Conservation (phyloP, 2,797 vertebrate species). For the Apogon hyalosoma region DNA sequence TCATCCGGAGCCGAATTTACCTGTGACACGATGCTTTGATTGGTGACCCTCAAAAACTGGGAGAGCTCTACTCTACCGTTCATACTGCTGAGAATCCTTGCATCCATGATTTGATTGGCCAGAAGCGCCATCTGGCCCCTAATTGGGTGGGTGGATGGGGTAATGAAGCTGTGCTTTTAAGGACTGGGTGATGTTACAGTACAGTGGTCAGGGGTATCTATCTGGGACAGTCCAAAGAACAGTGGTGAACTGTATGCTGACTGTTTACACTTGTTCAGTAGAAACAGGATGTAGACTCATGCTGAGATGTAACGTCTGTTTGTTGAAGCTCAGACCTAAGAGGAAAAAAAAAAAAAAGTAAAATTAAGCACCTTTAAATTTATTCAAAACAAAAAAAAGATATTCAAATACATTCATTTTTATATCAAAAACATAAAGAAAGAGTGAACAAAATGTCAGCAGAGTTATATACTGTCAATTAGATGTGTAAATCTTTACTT, state of each 20-base stretch:
- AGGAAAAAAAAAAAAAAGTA: conserved; percentile 61
- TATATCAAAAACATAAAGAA: not conserved
- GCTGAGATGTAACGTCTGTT: conserved; percentile 55
- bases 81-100: conserved; percentile 87
- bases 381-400: conserved; percentile 32
- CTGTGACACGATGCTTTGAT: conserved; percentile 93
- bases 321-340: conserved; percentile 63
- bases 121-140: conserved; percentile 96
- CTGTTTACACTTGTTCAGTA: conserved; percentile 63
- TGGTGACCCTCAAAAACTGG: conserved; percentile 95
- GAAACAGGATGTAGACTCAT: conserved; percentile 77
- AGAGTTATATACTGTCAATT: conserved; percentile 31
- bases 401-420: conserved; percentile 20
- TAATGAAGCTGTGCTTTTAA: conserved; percentile 89
- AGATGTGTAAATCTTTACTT: conserved; percentile 46
- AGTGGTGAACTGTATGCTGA: conserved; percentile 50
- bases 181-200: conserved; percentile 86
- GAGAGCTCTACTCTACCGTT: conserved; percentile 96
- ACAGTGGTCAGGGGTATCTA: conserved; percentile 89
- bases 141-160: conserved; percentile 90
- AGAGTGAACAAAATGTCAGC: conserved; percentile 21
- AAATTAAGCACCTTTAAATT: conserved; percentile 36
- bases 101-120: conserved; percentile 96
- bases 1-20: conserved; percentile 94
- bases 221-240: conserved; percentile 84